Conservation (phyloP, 2,888 invertebrate genomes). For the Megamerina dolium region DNA sequence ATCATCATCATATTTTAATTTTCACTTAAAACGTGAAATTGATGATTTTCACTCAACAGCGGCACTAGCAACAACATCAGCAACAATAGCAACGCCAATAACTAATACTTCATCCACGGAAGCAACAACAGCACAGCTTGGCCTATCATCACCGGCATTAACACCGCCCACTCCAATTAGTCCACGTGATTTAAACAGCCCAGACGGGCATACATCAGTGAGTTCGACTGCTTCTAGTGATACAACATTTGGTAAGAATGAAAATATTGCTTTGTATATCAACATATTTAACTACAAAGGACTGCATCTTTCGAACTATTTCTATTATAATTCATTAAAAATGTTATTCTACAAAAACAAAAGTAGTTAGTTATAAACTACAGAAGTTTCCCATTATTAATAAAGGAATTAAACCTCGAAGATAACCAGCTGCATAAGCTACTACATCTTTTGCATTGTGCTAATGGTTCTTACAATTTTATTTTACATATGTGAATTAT, state of each 20-base stretch:
- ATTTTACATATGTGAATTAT: too few relatives aligned
- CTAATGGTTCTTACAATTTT: too few relatives aligned
- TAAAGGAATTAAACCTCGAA: too few relatives aligned
- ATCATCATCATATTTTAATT: constrained; percentile 23
- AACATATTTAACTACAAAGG: neutral
- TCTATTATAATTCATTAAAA: constrained; percentile 2
- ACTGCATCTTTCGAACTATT: neutral
- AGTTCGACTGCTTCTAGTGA: constrained; percentile 45
- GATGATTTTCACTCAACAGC: constrained; percentile 15
- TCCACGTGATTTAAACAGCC: constrained; percentile 45
- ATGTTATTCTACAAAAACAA: too few relatives aligned
- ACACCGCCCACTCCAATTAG: constrained; percentile 42
- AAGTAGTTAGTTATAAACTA: too few relatives aligned
- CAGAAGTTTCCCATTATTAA: too few relatives aligned
- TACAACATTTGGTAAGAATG: constrained; percentile 41
- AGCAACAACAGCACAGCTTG: constrained; percentile 14
- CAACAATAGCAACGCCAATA: constrained; percentile 13
- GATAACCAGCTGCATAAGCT: too few relatives aligned
- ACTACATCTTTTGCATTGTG: too few relatives aligned
- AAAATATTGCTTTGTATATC: neutral
- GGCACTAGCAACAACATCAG: constrained; percentile 6
- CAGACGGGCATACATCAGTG: constrained; percentile 46
- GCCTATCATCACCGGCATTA: constrained; percentile 37
- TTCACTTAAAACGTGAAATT: constrained; percentile 19
- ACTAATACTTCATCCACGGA: constrained; percentile 7